Evolutionary conservation across 2,113 vertebrate species (phyloP).

Genomic region (Corythoichthys intestinalis): DNA sequence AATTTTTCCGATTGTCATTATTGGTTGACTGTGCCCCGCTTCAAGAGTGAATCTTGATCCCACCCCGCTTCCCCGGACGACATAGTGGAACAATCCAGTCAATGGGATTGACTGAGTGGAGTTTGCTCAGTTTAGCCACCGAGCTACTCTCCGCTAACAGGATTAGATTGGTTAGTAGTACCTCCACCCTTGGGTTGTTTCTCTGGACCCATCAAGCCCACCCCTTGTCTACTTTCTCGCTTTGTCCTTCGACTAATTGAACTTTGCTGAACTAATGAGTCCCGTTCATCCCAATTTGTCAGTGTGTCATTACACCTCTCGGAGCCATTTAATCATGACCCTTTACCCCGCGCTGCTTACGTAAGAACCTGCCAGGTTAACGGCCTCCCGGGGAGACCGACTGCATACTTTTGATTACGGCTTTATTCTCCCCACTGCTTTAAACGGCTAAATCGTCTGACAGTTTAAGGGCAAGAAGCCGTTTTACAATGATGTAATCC

Average conservation of each 20-base stretch:
- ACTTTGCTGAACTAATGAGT: conserved; percentile 25
- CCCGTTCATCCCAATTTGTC: conserved; percentile 17
- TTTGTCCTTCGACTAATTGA: conserved; percentile 11
- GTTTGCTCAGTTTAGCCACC: conserved; percentile 52
- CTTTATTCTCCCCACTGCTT: not conserved
- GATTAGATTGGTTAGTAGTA: conserved; percentile 37
- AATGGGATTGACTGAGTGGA: conserved; percentile 40
- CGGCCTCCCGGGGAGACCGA: not conserved
- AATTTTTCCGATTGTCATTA: not conserved
- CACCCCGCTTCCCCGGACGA: conserved; percentile 15
- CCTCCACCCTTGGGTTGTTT: conserved; percentile 13
- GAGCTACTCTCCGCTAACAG: conserved; percentile 40
- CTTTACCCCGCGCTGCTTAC: not conserved
- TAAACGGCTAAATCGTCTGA: not conserved
- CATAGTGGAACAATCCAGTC: conserved; percentile 19
- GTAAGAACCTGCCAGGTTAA: conserved; percentile 7
- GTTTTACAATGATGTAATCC: conserved; percentile 24
- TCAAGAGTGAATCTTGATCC: conserved; percentile 16
- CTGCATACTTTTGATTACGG: not conserved
- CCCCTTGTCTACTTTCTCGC: not conserved
- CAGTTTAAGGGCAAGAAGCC: conserved; percentile 19
- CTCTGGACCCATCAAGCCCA: conserved; percentile 12
- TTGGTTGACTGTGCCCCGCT: not conserved
- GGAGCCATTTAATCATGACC: conserved; percentile 19
- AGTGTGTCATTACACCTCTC: not conserved